Percentiles rank a stretch among this genome's conserved stretches.
Evolutionary conservation across 1,140 invertebrate species (phyloP).

Genomic region (Calliphora vicina): DNA sequence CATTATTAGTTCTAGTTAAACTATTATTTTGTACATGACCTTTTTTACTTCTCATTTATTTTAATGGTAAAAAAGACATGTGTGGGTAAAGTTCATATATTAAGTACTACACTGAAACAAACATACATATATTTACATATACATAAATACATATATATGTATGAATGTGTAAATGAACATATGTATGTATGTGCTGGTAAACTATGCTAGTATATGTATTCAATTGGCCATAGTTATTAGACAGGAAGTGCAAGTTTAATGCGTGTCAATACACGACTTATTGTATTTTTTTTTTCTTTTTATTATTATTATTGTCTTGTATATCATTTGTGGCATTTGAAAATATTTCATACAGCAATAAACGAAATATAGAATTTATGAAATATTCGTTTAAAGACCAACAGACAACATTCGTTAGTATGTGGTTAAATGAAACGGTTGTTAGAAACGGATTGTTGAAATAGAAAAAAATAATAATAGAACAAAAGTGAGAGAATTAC

Average conservation of each 20-base stretch:
- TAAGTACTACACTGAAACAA: too few species aligned
- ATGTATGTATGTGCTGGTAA: too few species aligned
- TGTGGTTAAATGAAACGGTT: background rate
- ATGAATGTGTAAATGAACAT: too few species aligned
- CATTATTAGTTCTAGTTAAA: too few species aligned
- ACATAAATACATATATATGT: too few species aligned
- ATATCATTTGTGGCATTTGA: background rate
- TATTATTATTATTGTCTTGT: background rate
- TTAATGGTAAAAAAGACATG: too few species aligned
- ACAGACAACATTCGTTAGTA: background rate
- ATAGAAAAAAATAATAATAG: background rate
- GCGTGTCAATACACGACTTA: conserved; percentile 23
- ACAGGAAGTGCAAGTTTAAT: conserved; percentile 25
- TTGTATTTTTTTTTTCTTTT: background rate
- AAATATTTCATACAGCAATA: background rate
- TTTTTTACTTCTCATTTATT: too few species aligned
- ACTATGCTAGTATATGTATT: too few species aligned
- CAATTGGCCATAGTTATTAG: background rate
- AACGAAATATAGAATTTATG: background rate
- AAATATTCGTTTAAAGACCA: background rate
- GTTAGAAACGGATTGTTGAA: background rate
- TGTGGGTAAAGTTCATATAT: too few species aligned
- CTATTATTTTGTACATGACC: too few species aligned
- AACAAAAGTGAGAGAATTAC: background rate
- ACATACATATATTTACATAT: too few species aligned